A percentile compares a stretch with the other conserved stretches of the same genome.
These are phyloP conservation scores for Pectinophora gossypiella DNA, from an alignment of 1,140 invertebrate genomes.

Conservation along the genomic window DNA sequence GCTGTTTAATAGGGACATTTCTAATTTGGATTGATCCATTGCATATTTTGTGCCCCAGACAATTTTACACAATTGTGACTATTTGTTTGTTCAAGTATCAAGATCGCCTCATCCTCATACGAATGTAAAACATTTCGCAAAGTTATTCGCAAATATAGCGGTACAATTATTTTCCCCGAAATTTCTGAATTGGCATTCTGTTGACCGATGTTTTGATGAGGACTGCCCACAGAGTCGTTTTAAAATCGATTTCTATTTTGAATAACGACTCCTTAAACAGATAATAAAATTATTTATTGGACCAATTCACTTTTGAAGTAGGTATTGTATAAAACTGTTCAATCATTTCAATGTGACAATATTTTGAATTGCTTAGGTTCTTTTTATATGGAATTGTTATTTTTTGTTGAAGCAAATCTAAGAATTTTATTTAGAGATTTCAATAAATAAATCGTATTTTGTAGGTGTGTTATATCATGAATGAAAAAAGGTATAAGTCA, in stretches of 20 bases:
- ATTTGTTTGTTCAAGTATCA: too few relatives aligned
- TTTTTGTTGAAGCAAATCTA: too few relatives aligned
- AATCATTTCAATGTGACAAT: background rate
- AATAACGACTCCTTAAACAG: slow-evolving; percentile 9
- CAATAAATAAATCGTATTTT: too few relatives aligned
- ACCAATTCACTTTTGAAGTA: background rate
- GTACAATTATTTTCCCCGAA: slow-evolving; percentile 1
- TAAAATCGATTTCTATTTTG: slow-evolving; percentile 6
- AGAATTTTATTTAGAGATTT: too few relatives aligned
- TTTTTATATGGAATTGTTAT: too few relatives aligned
- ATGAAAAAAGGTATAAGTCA: too few relatives aligned
- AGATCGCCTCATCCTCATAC: background rate
- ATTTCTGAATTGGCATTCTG: background rate
- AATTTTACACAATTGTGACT: too few relatives aligned
- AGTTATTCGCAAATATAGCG: background rate
- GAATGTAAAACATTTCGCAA: background rate
- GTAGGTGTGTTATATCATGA: too few relatives aligned
- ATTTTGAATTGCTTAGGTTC: too few relatives aligned
- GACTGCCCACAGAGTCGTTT: slow-evolving; percentile 22
- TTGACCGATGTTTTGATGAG: slow-evolving; percentile 24
- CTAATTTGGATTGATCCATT: too few relatives aligned
- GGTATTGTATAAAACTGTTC: background rate
- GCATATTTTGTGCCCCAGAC: too few relatives aligned
- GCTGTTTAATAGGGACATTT: too few relatives aligned
- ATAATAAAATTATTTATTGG: slow-evolving; percentile 1